Evolutionary conservation across 2,797 vertebrate species (phyloP).

Genomic region (Pseudomugil gertrudae): DNA sequence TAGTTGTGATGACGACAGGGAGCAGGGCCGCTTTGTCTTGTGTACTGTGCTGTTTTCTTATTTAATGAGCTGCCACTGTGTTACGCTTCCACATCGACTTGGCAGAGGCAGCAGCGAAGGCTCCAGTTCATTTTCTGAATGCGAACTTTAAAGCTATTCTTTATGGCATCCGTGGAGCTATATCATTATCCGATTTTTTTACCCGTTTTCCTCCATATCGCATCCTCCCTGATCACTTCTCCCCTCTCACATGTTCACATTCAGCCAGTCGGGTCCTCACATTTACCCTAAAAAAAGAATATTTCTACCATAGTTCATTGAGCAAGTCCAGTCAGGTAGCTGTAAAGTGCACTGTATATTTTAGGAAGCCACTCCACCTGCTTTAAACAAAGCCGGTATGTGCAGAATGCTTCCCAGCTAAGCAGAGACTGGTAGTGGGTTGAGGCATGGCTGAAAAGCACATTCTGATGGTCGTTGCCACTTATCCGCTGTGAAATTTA

Average conservation of each 20-base stretch:
- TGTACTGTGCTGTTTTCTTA: constrained; percentile 66
- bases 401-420: constrained; percentile 29
- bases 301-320: constrained; percentile 39
- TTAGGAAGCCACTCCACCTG: constrained; percentile 40
- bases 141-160: constrained; percentile 73
- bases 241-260: constrained; percentile 19
- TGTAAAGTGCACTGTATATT: constrained; percentile 44
- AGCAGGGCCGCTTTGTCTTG: constrained; percentile 51
- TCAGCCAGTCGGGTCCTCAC: constrained; percentile 17
- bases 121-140: constrained; percentile 65
- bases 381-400: constrained; percentile 38
- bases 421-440: constrained; percentile 29
- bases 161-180: constrained; percentile 53
- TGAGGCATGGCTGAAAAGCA: constrained; percentile 21
- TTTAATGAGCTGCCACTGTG: constrained; percentile 75
- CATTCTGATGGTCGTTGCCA: constrained; percentile 46
- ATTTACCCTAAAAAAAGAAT: constrained; percentile 33
- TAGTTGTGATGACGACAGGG: constrained; percentile 43
- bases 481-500: constrained; percentile 67
- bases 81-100: constrained; percentile 69
- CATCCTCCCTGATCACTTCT: constrained; percentile 8
- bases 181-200: constrained; percentile 39
- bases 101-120: constrained; percentile 60
- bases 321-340: constrained; percentile 33
- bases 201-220: constrained; percentile 41